A percentile compares a stretch with the other conserved stretches of the same genome.
phyloP scores from a whole-genome alignment of 2,888 invertebrate genomes.

The Melieria omissa region DNA sequence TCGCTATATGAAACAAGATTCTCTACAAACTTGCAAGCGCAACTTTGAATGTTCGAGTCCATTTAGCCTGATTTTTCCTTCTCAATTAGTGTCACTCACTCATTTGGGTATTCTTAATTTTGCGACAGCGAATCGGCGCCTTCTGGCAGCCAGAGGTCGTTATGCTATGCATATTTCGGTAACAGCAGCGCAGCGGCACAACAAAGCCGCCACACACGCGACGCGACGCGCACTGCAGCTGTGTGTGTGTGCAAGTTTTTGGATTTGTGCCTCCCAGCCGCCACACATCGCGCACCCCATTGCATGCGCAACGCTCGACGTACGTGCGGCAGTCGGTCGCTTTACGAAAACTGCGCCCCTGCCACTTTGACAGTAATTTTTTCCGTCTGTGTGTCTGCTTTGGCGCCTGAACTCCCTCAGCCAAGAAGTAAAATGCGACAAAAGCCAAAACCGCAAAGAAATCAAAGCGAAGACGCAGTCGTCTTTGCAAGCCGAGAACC shows the following conservation, averaged over 20 bases:
- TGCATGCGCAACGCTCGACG: not conserved
- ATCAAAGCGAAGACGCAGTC: no score
- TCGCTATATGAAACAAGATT: no score
- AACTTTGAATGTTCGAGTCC: no score
- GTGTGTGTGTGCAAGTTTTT: not conserved
- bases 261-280: not conserved
- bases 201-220: slow-evolving; percentile 20
- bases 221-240: not conserved
- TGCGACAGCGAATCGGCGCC: not conserved
- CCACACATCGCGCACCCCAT: not conserved
- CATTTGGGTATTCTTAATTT: no score
- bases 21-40: no score
- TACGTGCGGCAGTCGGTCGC: not conserved
- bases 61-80: no score
- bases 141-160: slow-evolving; percentile 33
- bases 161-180: slow-evolving; percentile 59
- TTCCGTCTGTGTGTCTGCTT: not conserved
- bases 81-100: no score
- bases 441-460: no score
- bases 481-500: no score
- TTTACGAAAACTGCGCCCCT: slow-evolving; percentile 15
- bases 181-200: slow-evolving; percentile 57
- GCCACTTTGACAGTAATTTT: slow-evolving; percentile 4
- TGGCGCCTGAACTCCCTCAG: not conserved
- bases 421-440: not conserved